Percentiles rank a stretch among this genome's conserved stretches.
Conservation (phyloP, 2,888 invertebrate genomes). For the Drosophila tanythrix region DNA sequence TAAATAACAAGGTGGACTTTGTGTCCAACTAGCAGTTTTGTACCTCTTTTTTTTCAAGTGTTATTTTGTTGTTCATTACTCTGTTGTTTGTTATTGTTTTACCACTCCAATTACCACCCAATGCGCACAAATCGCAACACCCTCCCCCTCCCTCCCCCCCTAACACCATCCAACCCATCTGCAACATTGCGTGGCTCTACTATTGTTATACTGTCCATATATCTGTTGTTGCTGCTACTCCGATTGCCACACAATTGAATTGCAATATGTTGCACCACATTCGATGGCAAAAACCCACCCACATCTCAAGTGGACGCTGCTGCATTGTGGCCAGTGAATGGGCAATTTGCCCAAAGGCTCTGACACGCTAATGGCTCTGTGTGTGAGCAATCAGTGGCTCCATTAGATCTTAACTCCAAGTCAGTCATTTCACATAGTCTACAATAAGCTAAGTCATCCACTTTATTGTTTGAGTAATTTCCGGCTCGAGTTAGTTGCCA, state of each 20-base stretch:
- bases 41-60: slow-evolving; percentile 42
- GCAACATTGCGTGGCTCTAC: slow-evolving; percentile 39
- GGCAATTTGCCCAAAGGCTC: slow-evolving; percentile 22
- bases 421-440: neutral
- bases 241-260: slow-evolving; percentile 57
- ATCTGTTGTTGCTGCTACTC: slow-evolving; percentile 15
- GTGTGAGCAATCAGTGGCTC: neutral
- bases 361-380: slow-evolving; percentile 10
- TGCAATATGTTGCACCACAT: slow-evolving; percentile 52
- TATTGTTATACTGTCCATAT: slow-evolving; percentile 2
- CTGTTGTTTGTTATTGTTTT: slow-evolving; percentile 47
- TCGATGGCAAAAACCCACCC: slow-evolving; percentile 30
- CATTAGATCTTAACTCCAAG: neutral
- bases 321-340: slow-evolving; percentile 14
- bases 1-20: slow-evolving; percentile 15
- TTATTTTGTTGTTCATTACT: slow-evolving; percentile 20
- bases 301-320: neutral
- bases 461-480: neutral
- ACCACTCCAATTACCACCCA: slow-evolving; percentile 65
- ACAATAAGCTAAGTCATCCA: neutral
- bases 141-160: neutral
- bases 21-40: slow-evolving; percentile 55
- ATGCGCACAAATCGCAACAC: slow-evolving; percentile 25
- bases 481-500: neutral
- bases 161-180: neutral